A percentile compares a stretch with the other conserved stretches of the same genome.
Evolutionary conservation across 2,113 vertebrate genomes (phyloP).

Genomic region (Syrrhaptes paradoxus): DNA sequence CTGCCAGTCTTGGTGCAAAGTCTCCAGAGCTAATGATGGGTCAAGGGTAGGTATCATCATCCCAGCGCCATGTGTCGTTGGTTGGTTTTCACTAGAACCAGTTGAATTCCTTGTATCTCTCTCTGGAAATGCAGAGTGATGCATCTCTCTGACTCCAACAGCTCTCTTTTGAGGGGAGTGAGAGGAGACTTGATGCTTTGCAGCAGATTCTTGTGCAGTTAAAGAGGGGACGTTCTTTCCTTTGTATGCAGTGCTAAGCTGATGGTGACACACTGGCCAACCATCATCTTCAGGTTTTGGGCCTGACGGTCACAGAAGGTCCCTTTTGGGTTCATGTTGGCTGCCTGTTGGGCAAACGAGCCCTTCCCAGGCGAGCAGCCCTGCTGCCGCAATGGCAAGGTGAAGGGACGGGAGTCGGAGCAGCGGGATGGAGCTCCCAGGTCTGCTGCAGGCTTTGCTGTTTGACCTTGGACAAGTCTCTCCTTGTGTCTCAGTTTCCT

Average conservation of each 20-base stretch:
- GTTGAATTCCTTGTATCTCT: not conserved
- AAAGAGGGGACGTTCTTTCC: not conserved
- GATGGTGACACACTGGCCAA: not conserved
- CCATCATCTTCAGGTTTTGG: not conserved
- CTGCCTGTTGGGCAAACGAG: not conserved
- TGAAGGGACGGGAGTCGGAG: not conserved
- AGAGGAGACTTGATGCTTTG: not conserved
- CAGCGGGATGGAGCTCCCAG: fast-evolving
- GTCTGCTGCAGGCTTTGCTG: not conserved
- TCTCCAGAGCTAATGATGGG: not conserved
- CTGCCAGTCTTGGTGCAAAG: not conserved
- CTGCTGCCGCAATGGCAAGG: fast-evolving
- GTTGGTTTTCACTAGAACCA: not conserved
- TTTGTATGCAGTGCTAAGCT: not conserved
- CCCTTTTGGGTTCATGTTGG: not conserved
- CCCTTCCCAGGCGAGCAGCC: not conserved
- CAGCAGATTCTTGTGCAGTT: not conserved
- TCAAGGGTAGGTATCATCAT: not conserved
- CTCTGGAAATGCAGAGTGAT: not conserved
- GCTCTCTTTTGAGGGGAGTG: not conserved
- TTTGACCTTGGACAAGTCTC: not conserved
- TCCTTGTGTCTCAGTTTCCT: constrained; percentile 3
- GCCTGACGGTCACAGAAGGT: not conserved
- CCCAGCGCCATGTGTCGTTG: not conserved
- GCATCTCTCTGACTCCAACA: not conserved